Base-by-base conservation (phyloP, 92 coral and sea anemone species). In the Porites rus region DNA sequence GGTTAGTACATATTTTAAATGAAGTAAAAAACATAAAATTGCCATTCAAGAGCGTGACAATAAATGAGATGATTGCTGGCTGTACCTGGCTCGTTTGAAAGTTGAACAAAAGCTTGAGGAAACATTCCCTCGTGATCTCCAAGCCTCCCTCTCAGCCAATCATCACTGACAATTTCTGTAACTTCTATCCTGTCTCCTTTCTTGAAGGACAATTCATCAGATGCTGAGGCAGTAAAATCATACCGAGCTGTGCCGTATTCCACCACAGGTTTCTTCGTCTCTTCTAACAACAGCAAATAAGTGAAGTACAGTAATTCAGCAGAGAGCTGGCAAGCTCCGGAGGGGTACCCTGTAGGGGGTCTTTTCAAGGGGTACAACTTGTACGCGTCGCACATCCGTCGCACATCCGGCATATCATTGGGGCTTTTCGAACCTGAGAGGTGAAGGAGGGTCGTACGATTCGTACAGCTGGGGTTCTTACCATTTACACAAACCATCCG, bases 131-230 rank as follows among this genome's bases (percentile, higher is more conserved):
- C 79, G 54, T 83, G 74, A 21, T 92, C 92, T 18, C 74, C 74
- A 14, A 87, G 62, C n/a, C 69, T 86, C 19, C 99, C 99, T 72
- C 88, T 95, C 61, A 97, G 89, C 99, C 99, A 97, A 7, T 97
- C 99, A 63, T 87, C 92, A 63, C 90, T 92, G 25, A 97, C 87
- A 31, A 81, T 76, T 79, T 97, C 99, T 52, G 91, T 71, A 12
- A 97, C 81, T 19, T 84, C 88, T 65, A 97, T 85, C 10, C 83
- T 93, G 80, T 91, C 94, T 43, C 99, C 99, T 19, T 90, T 85
- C 56, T 25, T 52, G 61, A 97, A 89, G 69, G 92, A 84, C 71
- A 97, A 88, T 53, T 97, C 99, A 79, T 89, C 97, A 8, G 84
- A 84, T 1, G 94, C 73, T 56, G 94, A 83, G 31, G 91, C 96